phyloP scores from a whole-genome alignment of 2,888 invertebrate genomes.

The Mythimna vitellina region DNA sequence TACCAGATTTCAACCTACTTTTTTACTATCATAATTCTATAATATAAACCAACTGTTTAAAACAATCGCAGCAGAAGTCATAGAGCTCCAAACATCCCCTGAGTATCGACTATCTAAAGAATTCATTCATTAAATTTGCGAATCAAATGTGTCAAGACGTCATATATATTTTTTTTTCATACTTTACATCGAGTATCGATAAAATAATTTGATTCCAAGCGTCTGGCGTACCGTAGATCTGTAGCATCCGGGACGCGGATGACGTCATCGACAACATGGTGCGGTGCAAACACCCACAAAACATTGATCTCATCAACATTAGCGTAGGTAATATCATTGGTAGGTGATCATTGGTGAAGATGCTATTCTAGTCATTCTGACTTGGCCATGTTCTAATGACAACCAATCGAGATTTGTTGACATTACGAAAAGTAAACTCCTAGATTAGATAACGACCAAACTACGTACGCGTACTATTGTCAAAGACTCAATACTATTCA shows the following conservation, averaged over 20 bases:
- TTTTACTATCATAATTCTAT: constrained; percentile 4
- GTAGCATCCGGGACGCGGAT: constrained; percentile 67
- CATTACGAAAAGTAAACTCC: constrained; percentile 64
- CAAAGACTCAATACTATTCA: not conserved
- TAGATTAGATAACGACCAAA: constrained; percentile 68
- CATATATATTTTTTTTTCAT: constrained; percentile 15
- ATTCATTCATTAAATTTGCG: constrained; percentile 2
- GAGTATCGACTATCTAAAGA: constrained; percentile 19
- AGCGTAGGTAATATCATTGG: constrained; percentile 22
- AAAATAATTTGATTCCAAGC: constrained; percentile 57
- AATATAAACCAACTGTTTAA: constrained; percentile 30
- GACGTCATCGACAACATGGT: constrained; percentile 63
- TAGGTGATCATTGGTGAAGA: no score
- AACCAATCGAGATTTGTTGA: constrained; percentile 72
- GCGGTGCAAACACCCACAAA: constrained; percentile 54
- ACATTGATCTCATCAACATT: constrained; percentile 45
- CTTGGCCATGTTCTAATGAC: constrained; percentile 57
- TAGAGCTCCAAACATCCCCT: not conserved
- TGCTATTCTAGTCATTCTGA: constrained; percentile 59
- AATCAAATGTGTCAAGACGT: constrained; percentile 2
- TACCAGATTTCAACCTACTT: constrained; percentile 15
- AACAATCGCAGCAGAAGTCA: not conserved
- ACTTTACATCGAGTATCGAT: constrained; percentile 32
- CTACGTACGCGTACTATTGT: constrained; percentile 8
- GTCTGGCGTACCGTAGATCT: constrained; percentile 62